Percentiles rank a stretch among this genome's conserved stretches.
These are phyloP conservation scores for Maccullochella peelii DNA, from an alignment of 2,113 vertebrate species.

Conservation along the genomic window DNA sequence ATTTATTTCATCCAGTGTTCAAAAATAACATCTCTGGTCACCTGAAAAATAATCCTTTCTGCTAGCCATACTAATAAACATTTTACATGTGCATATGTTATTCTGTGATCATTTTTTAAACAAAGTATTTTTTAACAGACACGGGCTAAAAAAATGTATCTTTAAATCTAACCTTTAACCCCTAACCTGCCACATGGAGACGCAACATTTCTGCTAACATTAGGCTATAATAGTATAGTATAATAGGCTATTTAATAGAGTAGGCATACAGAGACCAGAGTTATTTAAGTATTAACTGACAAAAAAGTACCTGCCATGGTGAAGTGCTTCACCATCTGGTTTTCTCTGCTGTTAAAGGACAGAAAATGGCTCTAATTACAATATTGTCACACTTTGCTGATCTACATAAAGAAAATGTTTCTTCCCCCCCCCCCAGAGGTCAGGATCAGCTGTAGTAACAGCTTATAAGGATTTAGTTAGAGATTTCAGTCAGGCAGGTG, in stretches of 20 bases:
- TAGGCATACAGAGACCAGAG: background rate
- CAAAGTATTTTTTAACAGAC: no score
- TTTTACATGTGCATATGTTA: background rate
- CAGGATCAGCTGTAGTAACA: conserved; percentile 33
- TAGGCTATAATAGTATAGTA: accelerated
- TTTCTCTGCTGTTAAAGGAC: conserved; percentile 24
- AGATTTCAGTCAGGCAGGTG: conserved; percentile 34
- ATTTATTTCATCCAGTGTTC: background rate
- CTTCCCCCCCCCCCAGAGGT: conserved; percentile 22
- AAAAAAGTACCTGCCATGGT: background rate
- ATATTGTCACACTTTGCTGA: conserved; percentile 37
- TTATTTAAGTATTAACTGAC: background rate
- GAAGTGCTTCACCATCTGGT: conserved; percentile 38
- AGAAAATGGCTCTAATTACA: conserved; percentile 30
- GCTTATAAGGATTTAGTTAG: conserved; percentile 45
- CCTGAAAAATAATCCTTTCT: background rate
- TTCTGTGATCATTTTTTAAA: background rate
- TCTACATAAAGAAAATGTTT: conserved; percentile 26
- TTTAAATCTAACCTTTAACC: background rate
- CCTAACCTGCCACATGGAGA: background rate
- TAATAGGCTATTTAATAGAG: no score
- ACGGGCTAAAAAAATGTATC: background rate
- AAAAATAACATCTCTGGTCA: background rate
- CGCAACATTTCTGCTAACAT: no score
- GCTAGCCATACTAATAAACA: background rate